Evolutionary conservation across 1,140 invertebrate genomes (phyloP).

Genomic region (Diprion similis): DNA sequence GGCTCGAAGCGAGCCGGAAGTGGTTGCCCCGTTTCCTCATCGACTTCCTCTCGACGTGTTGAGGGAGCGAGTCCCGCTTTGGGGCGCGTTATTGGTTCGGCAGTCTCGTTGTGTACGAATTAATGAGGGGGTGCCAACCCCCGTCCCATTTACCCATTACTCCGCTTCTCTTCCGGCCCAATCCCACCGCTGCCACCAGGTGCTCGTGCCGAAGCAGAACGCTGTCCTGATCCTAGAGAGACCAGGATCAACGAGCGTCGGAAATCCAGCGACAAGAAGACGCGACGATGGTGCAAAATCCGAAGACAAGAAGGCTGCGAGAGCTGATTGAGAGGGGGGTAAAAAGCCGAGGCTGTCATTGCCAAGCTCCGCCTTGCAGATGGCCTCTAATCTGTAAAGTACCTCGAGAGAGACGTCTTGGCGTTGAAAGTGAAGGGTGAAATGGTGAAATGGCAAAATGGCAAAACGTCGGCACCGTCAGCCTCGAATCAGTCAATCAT

Average conservation of each 20-base stretch:
- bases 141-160: neutral
- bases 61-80: neutral
- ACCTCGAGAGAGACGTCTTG: neutral
- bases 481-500: neutral
- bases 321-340: neutral
- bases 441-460: neutral
- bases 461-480: neutral
- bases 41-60: neutral
- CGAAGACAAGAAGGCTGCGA: no score
- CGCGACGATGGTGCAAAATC: no score
- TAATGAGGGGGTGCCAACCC: neutral
- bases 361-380: neutral
- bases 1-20: neutral
- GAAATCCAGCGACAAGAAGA: no score
- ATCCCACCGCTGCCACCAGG: neutral
- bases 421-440: neutral
- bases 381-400: conserved; percentile 4
- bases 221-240: no score
- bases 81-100: neutral
- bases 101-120: neutral
- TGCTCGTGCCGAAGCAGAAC: no score
- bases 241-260: no score
- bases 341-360: neutral
- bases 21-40: no score
- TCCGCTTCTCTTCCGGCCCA: neutral